These are phyloP conservation scores for Bovichtus diacanthus DNA, from an alignment of 2,797 vertebrate genomes.

Conservation along the genomic window DNA sequence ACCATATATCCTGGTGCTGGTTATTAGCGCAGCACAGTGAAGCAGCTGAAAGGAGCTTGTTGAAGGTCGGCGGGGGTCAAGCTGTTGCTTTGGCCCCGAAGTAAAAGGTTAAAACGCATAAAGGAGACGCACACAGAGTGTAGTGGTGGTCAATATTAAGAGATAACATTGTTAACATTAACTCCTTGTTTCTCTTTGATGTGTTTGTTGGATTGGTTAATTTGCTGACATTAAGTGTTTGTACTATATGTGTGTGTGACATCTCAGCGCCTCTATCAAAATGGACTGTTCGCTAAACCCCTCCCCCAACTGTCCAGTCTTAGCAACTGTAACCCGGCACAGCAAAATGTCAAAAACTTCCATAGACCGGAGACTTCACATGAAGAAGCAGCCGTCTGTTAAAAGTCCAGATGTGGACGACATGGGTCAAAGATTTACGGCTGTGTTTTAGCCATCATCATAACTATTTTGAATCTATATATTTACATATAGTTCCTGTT, in stretches of 20 bases:
- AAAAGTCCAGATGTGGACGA: too few species aligned
- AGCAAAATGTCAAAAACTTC: too few species aligned
- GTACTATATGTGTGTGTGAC: background rate
- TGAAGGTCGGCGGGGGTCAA: slow-evolving; percentile 58
- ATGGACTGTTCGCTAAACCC: background rate
- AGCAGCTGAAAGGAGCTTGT: slow-evolving; percentile 35
- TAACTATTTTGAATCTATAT: too few species aligned
- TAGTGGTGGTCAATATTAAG: background rate
- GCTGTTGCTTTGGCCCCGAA: slow-evolving; percentile 31
- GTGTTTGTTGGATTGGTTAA: background rate
- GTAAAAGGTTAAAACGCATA: slow-evolving; percentile 26
- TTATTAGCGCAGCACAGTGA: slow-evolving; percentile 32
- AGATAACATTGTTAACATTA: background rate
- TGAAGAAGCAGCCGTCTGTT: too few species aligned
- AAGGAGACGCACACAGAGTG: slow-evolving; percentile 2
- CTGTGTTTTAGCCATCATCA: too few species aligned
- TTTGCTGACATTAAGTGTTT: slow-evolving; percentile 18
- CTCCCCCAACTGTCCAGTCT: background rate
- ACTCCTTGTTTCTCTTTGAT: background rate
- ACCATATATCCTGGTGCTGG: slow-evolving; percentile 41
- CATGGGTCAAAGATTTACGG: too few species aligned
- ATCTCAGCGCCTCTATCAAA: slow-evolving; percentile 22
- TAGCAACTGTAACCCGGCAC: background rate
- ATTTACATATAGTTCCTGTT: too few species aligned
- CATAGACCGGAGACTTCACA: too few species aligned